Evolutionary conservation across 2,888 invertebrate species (phyloP), one percentile per base, ranked within the genome.

Genomic region (Priapulus caudatus): DNA sequence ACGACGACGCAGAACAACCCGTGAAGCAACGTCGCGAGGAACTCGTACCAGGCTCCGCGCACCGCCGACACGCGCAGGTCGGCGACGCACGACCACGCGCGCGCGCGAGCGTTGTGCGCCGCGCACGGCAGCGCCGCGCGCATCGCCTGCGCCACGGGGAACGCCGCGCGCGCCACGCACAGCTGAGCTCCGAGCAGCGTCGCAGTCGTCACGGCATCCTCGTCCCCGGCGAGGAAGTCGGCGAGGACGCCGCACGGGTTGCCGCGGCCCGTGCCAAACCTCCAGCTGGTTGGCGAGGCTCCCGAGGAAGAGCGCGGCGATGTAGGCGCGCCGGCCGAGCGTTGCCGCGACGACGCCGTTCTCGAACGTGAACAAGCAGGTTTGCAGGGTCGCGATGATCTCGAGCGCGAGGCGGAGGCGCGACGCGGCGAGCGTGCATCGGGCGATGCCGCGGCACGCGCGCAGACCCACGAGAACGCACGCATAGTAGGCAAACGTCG

Each of bases 81-180:
- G 10, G 33, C n/a, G n/a, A 10, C 10, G n/a, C 33, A 33, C n/a
- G 33, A 33, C 33, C 33, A 33, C 10, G n/a, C 33, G 10, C 10
- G 10, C 10, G 33, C 33, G 10, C 33, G 10, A 33, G 33, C 33
- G 10, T 10, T n/a, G n/a, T 33, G 33, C 10, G n/a, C n/a, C n/a
- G 33, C 10, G 33, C 33, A 33, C 10, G n/a, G n/a, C 33, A 33
- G 33, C 10, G 10, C 10, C 10, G 33, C 10, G 10, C 33, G 33
- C n/a, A 33, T 33, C 33, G n/a, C n/a, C 33, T 33, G 33, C 10
- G 33, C 33, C n/a, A 33, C n/a, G n/a, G 33, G 33, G 33, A 33
- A 33, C n/a, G 33, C 33, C 10, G n/a, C n/a, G 10, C 33, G 10
- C n/a, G 33, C 33, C 33, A 33, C 33, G n/a, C 10, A 10, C 10